Evolutionary conservation across 2,888 invertebrate species (phyloP).

Genomic region (Dolichopus griseipennis): DNA sequence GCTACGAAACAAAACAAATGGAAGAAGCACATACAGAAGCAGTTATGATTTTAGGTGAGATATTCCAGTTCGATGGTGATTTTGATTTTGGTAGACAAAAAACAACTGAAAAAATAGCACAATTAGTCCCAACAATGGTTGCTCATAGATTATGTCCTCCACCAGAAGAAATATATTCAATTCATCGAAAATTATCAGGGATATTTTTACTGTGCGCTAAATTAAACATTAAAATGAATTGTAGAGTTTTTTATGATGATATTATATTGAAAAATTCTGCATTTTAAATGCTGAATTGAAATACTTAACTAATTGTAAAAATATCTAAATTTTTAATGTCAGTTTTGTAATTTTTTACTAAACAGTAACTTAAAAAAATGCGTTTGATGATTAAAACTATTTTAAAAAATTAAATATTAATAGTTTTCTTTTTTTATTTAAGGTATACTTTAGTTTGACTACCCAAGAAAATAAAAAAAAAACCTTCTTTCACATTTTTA

Average conservation of each 20-base stretch:
- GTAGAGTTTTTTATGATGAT: slow-evolving; percentile 72
- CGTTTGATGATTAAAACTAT: too few relatives aligned
- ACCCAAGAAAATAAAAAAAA: too few relatives aligned
- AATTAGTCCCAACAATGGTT: slow-evolving; percentile 86
- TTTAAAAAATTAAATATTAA: too few relatives aligned
- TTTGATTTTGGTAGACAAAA: slow-evolving; percentile 87
- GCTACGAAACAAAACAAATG: slow-evolving; percentile 96
- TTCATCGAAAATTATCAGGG: slow-evolving; percentile 94
- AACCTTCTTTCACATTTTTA: too few relatives aligned
- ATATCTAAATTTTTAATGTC: too few relatives aligned
- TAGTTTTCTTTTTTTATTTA: too few relatives aligned
- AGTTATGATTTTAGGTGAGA: slow-evolving; percentile 94
- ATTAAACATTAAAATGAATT: slow-evolving; percentile 70
- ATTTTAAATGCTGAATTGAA: neutral
- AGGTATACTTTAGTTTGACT: too few relatives aligned
- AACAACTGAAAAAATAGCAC: slow-evolving; percentile 71
- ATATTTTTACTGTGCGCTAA: slow-evolving; percentile 87
- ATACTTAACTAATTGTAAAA: too few relatives aligned
- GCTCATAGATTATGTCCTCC: slow-evolving; percentile 91
- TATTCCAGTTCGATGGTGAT: slow-evolving; percentile 66
- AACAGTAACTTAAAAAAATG: too few relatives aligned
- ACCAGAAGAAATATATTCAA: slow-evolving; percentile 95
- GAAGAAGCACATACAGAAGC: slow-evolving; percentile 93
- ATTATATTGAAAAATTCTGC: slow-evolving; percentile 49
- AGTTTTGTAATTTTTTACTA: too few relatives aligned